Evolutionary conservation across 2,888 invertebrate species (phyloP).

Genomic region (Luperina nickerlii): DNA sequence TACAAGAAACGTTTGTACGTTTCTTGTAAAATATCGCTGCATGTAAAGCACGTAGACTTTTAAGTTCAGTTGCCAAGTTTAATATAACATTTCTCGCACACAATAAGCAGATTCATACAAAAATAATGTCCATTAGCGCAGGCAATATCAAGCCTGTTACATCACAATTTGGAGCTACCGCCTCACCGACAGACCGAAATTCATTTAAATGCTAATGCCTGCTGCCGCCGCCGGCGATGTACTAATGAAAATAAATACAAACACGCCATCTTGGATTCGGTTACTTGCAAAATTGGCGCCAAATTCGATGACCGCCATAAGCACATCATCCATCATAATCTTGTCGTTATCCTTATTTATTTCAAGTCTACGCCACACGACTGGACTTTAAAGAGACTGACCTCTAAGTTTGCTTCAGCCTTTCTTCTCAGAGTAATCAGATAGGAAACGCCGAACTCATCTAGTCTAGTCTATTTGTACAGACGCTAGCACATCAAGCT

Average conservation of each 20-base stretch:
- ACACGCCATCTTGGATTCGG: constrained; percentile 27
- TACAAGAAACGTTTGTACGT: too few species aligned
- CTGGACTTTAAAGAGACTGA: too few species aligned
- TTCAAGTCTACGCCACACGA: too few species aligned
- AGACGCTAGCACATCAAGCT: too few species aligned
- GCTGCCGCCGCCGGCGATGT: constrained; percentile 32
- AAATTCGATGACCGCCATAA: constrained; percentile 14
- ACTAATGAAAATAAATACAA: constrained; percentile 53
- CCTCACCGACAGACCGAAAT: constrained; percentile 42
- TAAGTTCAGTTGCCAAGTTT: constrained; percentile 41
- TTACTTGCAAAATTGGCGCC: constrained; percentile 11
- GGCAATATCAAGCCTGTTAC: constrained; percentile 20
- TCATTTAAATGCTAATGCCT: constrained; percentile 68
- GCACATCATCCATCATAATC: too few species aligned
- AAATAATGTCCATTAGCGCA: constrained; percentile 34
- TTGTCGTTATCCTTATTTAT: too few species aligned
- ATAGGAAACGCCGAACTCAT: too few species aligned
- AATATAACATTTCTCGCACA: constrained; percentile 15
- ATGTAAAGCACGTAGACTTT: not conserved
- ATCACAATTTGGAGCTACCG: constrained; percentile 45
- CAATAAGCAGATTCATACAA: constrained; percentile 24
- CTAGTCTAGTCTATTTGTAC: too few species aligned
- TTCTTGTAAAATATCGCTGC: not conserved
- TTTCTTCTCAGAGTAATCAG: too few species aligned
- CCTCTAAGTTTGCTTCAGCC: too few species aligned